Percentiles rank a stretch among this genome's conserved stretches.
Conservation (phyloP, 2,113 vertebrate genomes). For the Melanocharis versteri region DNA sequence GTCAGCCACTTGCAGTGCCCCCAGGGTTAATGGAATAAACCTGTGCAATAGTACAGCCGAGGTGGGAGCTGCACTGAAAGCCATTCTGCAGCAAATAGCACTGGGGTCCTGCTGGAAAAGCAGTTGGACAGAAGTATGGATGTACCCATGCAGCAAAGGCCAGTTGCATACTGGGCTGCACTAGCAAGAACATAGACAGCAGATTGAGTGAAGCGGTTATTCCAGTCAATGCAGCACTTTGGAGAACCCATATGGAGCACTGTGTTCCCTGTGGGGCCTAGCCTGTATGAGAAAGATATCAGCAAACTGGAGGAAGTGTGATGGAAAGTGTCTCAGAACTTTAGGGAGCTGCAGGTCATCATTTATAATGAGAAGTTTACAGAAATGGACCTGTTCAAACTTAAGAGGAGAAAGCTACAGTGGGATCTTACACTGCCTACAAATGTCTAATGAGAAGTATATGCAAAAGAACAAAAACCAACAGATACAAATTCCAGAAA, state of each 20-base stretch:
- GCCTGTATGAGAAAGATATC: not conserved
- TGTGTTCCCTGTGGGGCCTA: not conserved
- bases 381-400: not conserved
- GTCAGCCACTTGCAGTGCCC: not conserved
- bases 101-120: accelerated
- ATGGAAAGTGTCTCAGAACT: not conserved
- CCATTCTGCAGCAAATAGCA: not conserved
- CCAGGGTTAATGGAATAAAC: not conserved
- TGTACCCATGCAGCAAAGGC: not conserved
- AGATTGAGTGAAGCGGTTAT: not conserved
- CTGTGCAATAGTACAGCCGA: not conserved
- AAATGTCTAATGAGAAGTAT: not conserved
- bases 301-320: not conserved
- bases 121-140: not conserved
- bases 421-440: not conserved
- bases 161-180: not conserved
- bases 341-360: not conserved
- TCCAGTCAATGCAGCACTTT: not conserved
- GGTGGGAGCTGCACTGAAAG: not conserved
- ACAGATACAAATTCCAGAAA: not conserved
- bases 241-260: not conserved
- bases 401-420: not conserved
- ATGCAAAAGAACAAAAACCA: not conserved
- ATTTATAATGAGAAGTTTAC: not conserved
- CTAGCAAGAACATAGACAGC: not conserved